Conservation (phyloP, 2,888 invertebrate genomes). For the Pyrrhosoma nymphula region DNA sequence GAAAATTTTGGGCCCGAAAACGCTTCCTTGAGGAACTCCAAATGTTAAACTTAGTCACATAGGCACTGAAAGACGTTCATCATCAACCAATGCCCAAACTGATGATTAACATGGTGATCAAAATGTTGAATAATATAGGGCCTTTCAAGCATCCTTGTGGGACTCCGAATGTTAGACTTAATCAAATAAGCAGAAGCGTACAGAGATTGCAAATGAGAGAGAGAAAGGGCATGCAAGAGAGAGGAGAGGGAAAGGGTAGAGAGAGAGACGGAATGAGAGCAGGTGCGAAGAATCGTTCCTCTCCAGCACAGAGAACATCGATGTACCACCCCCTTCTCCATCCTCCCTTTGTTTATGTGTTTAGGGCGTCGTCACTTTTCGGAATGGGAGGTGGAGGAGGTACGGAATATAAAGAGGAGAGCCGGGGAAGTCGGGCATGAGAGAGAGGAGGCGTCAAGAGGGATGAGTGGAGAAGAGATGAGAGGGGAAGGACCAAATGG, state of each 20-base stretch:
- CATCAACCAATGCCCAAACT: too few relatives aligned
- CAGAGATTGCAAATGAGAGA: not conserved
- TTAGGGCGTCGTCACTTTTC: conserved; percentile 8
- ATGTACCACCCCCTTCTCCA: not conserved
- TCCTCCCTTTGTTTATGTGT: conserved; percentile 14
- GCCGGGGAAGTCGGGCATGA: not conserved
- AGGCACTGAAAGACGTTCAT: too few relatives aligned
- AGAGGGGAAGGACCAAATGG: not conserved
- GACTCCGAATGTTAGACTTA: too few relatives aligned
- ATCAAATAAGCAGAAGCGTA: not conserved
- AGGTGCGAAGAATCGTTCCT: too few relatives aligned
- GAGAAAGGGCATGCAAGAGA: not conserved
- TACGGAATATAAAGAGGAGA: not conserved
- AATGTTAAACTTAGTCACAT: too few relatives aligned
- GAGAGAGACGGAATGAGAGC: not conserved
- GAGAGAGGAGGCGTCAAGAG: not conserved
- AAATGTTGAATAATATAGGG: too few relatives aligned
- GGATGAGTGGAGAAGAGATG: not conserved
- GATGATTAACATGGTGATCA: too few relatives aligned
- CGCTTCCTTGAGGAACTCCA: too few relatives aligned
- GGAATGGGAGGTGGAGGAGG: not conserved
- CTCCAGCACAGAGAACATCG: not conserved
- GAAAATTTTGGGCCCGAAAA: too few relatives aligned
- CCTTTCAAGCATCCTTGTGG: too few relatives aligned
- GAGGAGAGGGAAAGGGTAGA: not conserved